Evolutionary conservation across 2,113 vertebrate species (phyloP), one percentile per base, ranked within the genome.

Genomic region (Microtus richardsoni): DNA sequence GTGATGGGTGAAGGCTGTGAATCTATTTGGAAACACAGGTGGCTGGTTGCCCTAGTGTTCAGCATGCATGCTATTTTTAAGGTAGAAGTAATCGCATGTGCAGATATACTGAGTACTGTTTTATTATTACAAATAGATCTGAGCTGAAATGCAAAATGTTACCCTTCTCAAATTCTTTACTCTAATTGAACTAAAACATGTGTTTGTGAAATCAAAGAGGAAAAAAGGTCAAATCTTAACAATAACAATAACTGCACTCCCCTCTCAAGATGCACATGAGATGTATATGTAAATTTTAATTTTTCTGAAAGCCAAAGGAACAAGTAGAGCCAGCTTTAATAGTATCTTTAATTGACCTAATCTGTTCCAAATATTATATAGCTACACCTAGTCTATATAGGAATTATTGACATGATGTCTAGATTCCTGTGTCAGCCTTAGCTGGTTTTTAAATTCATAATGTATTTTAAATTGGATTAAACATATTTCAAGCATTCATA

Each of bases 51-150:
- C 92, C 75, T 98, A 93, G 91, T 97, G 96, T 66, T 84, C 92
- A 92, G 68, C 98, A 97, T 98, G 98, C 98, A 99, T 99, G 98
- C 98, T 97, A 97, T 97, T 96, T 96, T 98, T 97, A 96, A 39
- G n/a, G 78, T 98, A 97, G 80, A 93, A 97, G 41, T 96, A 79
- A 97, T 92, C 94, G 98, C 98, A 99, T 99, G 98, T 97, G 87
- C 91, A 96, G 91, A 97, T 89, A 91, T 89, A 92, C 84, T 92
- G 95, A 97, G 41, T 89, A 96, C 87, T 91, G 49, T 85, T 96
- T 88, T 91, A 70, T 88, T 91, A 52, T 80, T 95, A 54, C 73
- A 98, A 98, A 98, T 98, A 98, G 98, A 98, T 98, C 98, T 98
- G 98, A 98, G 98, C 96, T 96, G 82, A 96, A 85, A 75, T 28